Base-by-base conservation (phyloP, 2,797 vertebrate species). In the Gorsachius magnificus region DNA sequence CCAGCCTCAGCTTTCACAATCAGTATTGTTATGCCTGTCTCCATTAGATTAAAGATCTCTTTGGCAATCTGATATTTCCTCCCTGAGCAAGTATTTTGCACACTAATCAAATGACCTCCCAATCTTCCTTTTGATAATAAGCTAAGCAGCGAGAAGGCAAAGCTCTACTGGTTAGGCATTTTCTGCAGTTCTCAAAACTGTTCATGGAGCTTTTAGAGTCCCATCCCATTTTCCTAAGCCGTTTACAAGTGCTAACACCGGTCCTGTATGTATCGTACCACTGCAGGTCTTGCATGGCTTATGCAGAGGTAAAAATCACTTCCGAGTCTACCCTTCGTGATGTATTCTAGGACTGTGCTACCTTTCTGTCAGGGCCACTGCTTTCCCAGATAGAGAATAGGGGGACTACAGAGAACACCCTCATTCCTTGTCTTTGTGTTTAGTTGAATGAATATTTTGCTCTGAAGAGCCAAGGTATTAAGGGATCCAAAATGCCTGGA, bases 11-110 rank as follows among this genome's bases (percentile, higher is more conserved):
- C 65, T 87, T 87, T 91, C 81, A 81, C 25, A 56, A 56, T 41
- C 70, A 41, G 63, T 35, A 80, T 51, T 85, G 77, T 77, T 92
- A 92, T 33, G 74, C 91, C 66, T 72, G 43, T 87, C 88, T 96
- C 77, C 58, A 57, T 83, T 56, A 97, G 83, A 81, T 79, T 77
- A 80, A 93, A 94, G 53, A 96, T 90, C 85, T 93, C 93, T 95
- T 75, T 89, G 89, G 86, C 89, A 96, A 94, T 82, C 76, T 81
- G 50, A 50, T 83, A 83, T 93, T 92, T 95, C 89, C 84, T 93
- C 69, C 61, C 71, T 60, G 60, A 84, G 87, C 68, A 90, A 83
- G 46, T 86, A 88, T 81, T 95, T 81, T 91, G 85, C 79, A 86
- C 54, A 1, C 72, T 93, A 95, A 96, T 94, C 85, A 93, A 94